Base-by-base conservation (phyloP, 1,140 invertebrate genomes). In the Lepidostoma basale region DNA sequence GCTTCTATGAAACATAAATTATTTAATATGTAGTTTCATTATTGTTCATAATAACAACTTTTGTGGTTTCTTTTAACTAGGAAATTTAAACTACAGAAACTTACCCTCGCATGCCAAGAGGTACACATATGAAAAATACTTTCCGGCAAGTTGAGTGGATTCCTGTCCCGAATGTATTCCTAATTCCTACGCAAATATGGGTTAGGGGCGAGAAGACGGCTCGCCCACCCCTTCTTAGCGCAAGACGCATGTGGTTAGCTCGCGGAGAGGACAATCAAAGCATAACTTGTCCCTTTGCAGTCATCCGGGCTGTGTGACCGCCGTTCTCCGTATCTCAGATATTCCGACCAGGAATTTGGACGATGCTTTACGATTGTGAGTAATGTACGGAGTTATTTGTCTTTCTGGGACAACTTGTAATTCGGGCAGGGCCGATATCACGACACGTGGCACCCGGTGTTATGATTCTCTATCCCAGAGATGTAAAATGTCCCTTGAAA, bases 241-340 rank as follows among this genome's bases (percentile, higher is more conserved):
- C 26, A 72, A 72, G 70, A 72, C 66, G 64, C 64, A 33, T 72
- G 70, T 59, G 70, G 70, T 68, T 68, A 68, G 33, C 58, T 66
- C 62, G 16, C 40, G 40, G 60, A 54, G 60, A 68, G 70, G 70
- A 72, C 70, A 72, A 68, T 66, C 66, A 72, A 72, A 72, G 70
- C 70, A 72, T 72, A 72, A 72, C 70, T 72, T 56, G 66, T 45
- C 66, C 66, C 70, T 71, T 68, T 66, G 40, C 28, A 47, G 14
- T 67, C 64, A 58, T 67, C 20, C 40, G 42, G 65, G 25, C 54
- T 42, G 22, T 22, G 33, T 18, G 26, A 47, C 42, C 12, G 20
- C 54, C 45, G 28, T 54, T 12, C 44, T 63, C 60, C 23, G 58
- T 62, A 39, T 44, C 47, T 56, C 59, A 65, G 69, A 52, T 67